These are phyloP conservation scores for Cinara cedri DNA, from an alignment of 2,888 invertebrate genomes.

Conservation along the genomic window DNA sequence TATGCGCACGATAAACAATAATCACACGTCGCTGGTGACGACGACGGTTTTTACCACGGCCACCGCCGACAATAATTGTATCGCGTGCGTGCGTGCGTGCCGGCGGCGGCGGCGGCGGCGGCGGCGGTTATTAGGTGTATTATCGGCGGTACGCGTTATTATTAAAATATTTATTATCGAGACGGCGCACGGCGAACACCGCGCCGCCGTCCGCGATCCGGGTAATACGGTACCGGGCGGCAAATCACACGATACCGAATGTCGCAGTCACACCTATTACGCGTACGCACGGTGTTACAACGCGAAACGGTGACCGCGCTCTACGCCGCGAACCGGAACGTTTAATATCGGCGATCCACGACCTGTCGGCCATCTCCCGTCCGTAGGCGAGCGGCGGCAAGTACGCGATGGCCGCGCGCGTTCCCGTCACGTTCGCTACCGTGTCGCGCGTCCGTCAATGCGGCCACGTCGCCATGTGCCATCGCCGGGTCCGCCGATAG, in stretches of 20 bases:
- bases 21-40: constrained; percentile 19
- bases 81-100: constrained; percentile 30
- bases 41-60: not conserved
- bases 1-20: not conserved
- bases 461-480: not conserved
- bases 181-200: not conserved
- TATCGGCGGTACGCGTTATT: not conserved
- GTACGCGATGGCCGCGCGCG: not conserved
- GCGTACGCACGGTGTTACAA: no score
- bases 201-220: not conserved
- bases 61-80: not conserved
- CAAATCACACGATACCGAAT: no score
- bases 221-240: no score
- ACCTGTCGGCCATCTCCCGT: no score
- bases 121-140: not conserved
- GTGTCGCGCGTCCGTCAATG: not conserved
- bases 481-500: not conserved
- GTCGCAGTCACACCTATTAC: no score
- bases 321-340: no score
- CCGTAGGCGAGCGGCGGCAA: no score
- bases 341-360: no score
- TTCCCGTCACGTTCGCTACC: not conserved
- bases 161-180: constrained; percentile 1
- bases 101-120: not conserved
- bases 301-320: no score